Base-by-base conservation (phyloP, 2,113 vertebrate species). In the Corythaeola cristata region DNA sequence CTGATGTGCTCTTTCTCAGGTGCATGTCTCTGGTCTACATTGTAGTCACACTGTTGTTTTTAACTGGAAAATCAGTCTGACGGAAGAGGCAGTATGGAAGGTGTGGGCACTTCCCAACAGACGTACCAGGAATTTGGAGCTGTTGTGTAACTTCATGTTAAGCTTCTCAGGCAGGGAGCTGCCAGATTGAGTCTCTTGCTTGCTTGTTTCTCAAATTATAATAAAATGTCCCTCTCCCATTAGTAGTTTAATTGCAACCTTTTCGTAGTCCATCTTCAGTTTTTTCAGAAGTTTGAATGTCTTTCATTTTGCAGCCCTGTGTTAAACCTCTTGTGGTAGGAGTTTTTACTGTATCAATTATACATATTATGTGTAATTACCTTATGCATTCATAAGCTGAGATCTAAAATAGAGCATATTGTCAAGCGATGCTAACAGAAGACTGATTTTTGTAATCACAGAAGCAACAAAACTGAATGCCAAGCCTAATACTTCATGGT, bases 281-380 rank as follows among this genome's bases (percentile, higher is more conserved):
- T 84, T 93, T 49, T 74, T 63, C 53, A 22, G 4, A 86, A 92
- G 50, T 63, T n/a, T 39, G 41, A 39, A 45, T 60, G 22, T 80
- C 15, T 84, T 89, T 88, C 59, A 78, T 95, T 96, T 84, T 84
- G 72, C 72, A 90, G 84, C 58, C 30, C 81, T 85, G 3, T 24
- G 85, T 96, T 44, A 85, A 96, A 81, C 28, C 81, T 92, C 94
- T 94, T 35, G 24, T n/a, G 75, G 90, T 84, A 41, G 82, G 92
- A 82, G 68, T 83, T 95, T 83, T 77, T 82, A 66, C 77, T 73
- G 90, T 88, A 90, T 96, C 94, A 96, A 88, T 97, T 97, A 95
- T 78, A 78, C 53, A 35, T 71, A 89, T 96, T 96, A 90, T 96
- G 71, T 96, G 6, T 93, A 97, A 97, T 97, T 97, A 95, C 93